Conservation (phyloP, 2,888 invertebrate species). For the Nephrocerus scutellatus region DNA sequence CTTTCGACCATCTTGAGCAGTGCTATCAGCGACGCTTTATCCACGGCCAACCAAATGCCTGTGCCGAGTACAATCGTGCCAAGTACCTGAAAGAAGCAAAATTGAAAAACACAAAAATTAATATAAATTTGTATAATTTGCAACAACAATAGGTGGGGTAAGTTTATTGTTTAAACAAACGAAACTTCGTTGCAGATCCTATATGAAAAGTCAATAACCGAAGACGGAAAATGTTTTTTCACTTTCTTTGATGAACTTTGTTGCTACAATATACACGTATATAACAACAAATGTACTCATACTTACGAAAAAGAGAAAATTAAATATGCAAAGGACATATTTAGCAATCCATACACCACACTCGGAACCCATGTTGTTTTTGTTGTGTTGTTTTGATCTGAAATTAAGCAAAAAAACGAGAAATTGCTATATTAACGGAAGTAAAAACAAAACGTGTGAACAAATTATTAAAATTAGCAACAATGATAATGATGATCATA, state of each 20-base stretch:
- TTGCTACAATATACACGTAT: constrained; percentile 1
- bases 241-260: neutral
- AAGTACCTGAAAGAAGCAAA: constrained; percentile 38
- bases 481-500: no score
- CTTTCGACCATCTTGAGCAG: constrained; percentile 54
- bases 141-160: constrained; percentile 1
- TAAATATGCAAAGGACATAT: constrained; percentile 65
- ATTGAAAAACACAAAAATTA: constrained; percentile 14
- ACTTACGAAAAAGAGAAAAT: constrained; percentile 68
- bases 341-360: constrained; percentile 61
- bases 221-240: neutral
- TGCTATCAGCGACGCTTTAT: constrained; percentile 60
- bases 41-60: constrained; percentile 63
- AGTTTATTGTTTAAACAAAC: constrained; percentile 1
- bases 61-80: constrained; percentile 59
- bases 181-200: neutral
- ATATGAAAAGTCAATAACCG: neutral
- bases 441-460: constrained; percentile 33
- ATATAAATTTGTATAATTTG: constrained; percentile 11
- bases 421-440: neutral
- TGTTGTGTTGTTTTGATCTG: constrained; percentile 1
- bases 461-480: constrained; percentile 30
- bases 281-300: constrained; percentile 18
- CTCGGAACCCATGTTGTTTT: constrained; percentile 48
- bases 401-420: neutral